Conservation (phyloP, 2,113 vertebrate genomes). For the Megalops atlanticus region DNA sequence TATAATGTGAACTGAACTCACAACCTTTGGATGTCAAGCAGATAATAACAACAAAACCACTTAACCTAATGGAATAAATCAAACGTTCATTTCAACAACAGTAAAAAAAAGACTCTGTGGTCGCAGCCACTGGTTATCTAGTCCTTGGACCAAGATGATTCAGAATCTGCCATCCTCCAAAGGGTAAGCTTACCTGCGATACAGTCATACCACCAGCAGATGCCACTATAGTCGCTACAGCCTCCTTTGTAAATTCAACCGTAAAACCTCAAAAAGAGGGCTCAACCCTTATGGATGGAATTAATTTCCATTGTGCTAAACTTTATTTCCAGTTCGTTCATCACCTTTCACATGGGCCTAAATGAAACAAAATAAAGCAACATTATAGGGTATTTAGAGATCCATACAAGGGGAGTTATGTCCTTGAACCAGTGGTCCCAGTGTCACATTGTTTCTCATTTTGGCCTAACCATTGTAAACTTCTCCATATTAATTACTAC, state of each 20-base stretch:
- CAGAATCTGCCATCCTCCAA: neutral
- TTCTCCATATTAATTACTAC: neutral
- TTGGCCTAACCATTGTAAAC: neutral
- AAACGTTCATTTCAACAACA: neutral
- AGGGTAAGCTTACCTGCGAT: neutral
- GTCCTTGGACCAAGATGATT: neutral
- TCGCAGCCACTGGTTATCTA: neutral
- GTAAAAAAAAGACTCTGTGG: neutral
- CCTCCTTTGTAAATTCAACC: neutral
- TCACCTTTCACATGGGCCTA: neutral
- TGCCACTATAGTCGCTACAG: conserved; percentile 3
- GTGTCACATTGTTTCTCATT: neutral
- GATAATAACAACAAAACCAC: no score
- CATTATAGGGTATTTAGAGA: neutral
- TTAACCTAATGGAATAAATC: no score
- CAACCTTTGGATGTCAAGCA: no score
- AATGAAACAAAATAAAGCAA: neutral
- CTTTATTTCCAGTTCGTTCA: no score
- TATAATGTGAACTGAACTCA: no score
- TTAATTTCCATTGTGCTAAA: no score
- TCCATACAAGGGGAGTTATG: neutral
- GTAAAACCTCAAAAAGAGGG: neutral
- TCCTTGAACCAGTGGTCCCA: neutral
- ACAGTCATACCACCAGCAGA: conserved; percentile 13
- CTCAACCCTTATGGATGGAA: no score